These are phyloP conservation scores for Tretioscincus oriximinensis DNA, from an alignment of 2,113 vertebrate genomes.

Conservation along the genomic window DNA sequence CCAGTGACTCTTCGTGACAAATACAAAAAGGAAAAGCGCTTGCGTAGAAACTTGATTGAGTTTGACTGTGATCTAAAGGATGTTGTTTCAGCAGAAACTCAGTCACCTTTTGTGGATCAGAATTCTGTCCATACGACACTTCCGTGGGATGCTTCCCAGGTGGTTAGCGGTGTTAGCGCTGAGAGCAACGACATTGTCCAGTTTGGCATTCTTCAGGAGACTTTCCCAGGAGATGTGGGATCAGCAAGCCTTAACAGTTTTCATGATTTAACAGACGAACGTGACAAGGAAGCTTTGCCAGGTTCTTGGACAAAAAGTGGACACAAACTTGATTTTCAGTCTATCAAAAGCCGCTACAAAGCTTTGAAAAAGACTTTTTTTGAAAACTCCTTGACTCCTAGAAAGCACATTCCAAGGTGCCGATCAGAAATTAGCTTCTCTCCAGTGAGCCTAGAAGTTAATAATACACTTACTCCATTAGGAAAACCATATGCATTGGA, in stretches of 20 bases:
- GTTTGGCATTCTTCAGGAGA: conserved; percentile 63
- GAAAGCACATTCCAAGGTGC: background rate
- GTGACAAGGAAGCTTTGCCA: background rate
- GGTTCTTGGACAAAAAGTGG: background rate
- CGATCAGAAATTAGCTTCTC: background rate
- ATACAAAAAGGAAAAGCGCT: conserved; percentile 9
- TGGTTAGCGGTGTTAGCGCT: conserved; percentile 30
- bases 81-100: background rate
- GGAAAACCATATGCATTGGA: conserved; percentile 31
- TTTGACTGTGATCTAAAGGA: background rate
- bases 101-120: background rate
- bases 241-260: conserved; percentile 23
- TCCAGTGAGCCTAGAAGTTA: background rate
- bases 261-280: conserved; percentile 2
- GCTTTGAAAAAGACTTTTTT: conserved; percentile 34
- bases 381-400: conserved; percentile 21
- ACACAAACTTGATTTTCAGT: conserved; percentile 21
- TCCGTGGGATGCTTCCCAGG: background rate
- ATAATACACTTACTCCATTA: background rate
- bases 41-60: background rate
- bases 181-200: background rate
- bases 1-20: background rate
- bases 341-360: conserved; percentile 21
- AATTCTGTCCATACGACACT: background rate
- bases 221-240: conserved; percentile 60